phyloP scores from a whole-genome alignment of 2,797 vertebrate species.

The Leptatherina wallacei region DNA sequence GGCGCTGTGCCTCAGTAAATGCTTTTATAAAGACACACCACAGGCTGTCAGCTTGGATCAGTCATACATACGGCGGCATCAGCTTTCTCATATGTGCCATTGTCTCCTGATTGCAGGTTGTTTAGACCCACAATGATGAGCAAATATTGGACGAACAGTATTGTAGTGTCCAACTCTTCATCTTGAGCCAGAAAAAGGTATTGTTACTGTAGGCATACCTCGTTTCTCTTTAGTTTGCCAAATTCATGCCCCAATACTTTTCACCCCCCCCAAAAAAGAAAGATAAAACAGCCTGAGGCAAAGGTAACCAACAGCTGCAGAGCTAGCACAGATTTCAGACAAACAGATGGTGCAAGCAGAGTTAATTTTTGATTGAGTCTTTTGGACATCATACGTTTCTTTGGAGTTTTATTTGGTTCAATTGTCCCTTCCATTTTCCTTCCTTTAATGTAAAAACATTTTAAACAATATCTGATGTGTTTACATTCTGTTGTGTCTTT shows the following conservation, averaged over 20 bases:
- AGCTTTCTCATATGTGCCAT: slow-evolving; percentile 40
- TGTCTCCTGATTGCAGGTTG: slow-evolving; percentile 35
- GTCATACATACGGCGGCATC: slow-evolving; percentile 62
- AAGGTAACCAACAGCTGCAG: slow-evolving; percentile 50
- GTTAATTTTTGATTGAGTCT: slow-evolving; percentile 15
- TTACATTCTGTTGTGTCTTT: neutral
- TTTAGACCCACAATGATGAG: slow-evolving; percentile 34
- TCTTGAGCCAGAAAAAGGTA: slow-evolving; percentile 19
- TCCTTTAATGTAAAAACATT: slow-evolving; percentile 6
- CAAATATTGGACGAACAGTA: slow-evolving; percentile 18
- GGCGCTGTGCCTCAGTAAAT: slow-evolving; percentile 66
- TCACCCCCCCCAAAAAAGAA: neutral
- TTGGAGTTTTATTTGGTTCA: neutral
- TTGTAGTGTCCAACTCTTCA: slow-evolving; percentile 16
- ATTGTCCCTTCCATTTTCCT: neutral
- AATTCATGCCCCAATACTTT: slow-evolving; percentile 26
- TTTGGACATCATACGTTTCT: slow-evolving; percentile 2
- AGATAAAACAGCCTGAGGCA: slow-evolving; percentile 21
- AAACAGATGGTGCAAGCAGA: slow-evolving; percentile 27
- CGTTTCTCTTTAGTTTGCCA: slow-evolving; percentile 28
- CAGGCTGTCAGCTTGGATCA: slow-evolving; percentile 76
- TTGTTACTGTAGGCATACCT: slow-evolving; percentile 7
- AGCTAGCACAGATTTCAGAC: slow-evolving; percentile 12
- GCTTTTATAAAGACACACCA: slow-evolving; percentile 76
- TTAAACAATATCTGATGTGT: neutral